Base-by-base conservation (phyloP, 1,140 invertebrate species). In the Lepidurus arcticus region DNA sequence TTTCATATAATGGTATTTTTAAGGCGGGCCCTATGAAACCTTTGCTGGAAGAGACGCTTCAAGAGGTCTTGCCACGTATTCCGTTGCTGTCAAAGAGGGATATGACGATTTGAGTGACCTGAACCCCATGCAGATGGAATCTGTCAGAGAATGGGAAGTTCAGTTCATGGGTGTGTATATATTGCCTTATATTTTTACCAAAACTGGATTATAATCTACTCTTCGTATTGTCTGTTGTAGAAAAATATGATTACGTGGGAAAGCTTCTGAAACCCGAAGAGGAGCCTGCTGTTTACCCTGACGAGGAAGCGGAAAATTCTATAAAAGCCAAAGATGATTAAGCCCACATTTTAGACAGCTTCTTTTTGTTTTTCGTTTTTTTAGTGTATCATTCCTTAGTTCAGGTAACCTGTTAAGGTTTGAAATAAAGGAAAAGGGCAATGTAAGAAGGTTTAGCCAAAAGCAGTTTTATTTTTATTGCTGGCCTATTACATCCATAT, bases 1-100 rank as follows among this genome's bases (percentile, higher is more conserved):
- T 10, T 47, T 47, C 16, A 47, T 13, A 47, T n/a, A 74, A 53
- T 78, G 74, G 73, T 81, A 80, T 80, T 79, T 77, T 83, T 73
- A 80, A 96, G 95, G 92, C 84, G 96, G 94, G 75, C 94, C 95
- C 53, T 99, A 99, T 88, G 90, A 92, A 80, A 91, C 92, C 16
- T 98, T 98, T 87, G 96, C 93, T 81, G 97, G 97, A n/a, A 89
- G 90, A 81, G 97, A 99, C 90, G 97, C 96, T 45, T 96, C 96
- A 5, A 88, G 97, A 84, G 95, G 94, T 44, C 87, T 99, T 75
- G 97, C 95, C 34, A 97, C 93, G 80, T 99, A 98, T 86, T 92
- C 91, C 26, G 92, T 98, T n/a, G 88, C 90, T 74, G 53, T 92
- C 44, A 92, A 90, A 81, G 92, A 94, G 81, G 93, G 93, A 80